Evolutionary conservation across 2,797 vertebrate species (phyloP).

Genomic region (Arnoldichthys spilopterus): DNA sequence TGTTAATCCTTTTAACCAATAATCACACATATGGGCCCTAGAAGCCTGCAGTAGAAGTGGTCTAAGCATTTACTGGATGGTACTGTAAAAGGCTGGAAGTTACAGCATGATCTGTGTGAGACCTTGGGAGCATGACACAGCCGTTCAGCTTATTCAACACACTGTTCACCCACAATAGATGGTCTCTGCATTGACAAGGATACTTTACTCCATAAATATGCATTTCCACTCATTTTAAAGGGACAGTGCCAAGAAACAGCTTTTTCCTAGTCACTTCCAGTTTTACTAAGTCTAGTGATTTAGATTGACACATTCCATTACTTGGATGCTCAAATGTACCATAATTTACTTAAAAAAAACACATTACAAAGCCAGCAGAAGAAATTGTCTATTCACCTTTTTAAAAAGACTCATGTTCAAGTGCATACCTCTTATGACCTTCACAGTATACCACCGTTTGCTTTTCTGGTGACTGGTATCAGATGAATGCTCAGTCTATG

Average conservation of each 20-base stretch:
- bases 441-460: background rate
- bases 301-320: background rate
- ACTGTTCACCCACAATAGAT: constrained; percentile 27
- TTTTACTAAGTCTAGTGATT: background rate
- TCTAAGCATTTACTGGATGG: background rate
- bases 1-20: background rate
- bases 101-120: constrained; percentile 20
- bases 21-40: background rate
- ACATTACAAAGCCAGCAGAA: background rate
- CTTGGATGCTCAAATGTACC: background rate
- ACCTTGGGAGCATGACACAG: constrained; percentile 16
- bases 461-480: constrained; percentile 8
- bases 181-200: background rate
- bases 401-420: background rate
- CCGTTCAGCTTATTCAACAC: constrained; percentile 36
- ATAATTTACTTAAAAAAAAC: background rate
- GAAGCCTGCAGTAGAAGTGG: background rate
- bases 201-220: background rate
- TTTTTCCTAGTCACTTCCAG: background rate
- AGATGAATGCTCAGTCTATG: background rate
- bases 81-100: constrained; percentile 24
- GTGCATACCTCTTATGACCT: background rate
- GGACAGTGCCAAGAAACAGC: background rate
- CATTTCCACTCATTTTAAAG: background rate
- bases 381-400: background rate